Conservation (phyloP, 2,113 vertebrate species). For the Chionodraco myersi region DNA sequence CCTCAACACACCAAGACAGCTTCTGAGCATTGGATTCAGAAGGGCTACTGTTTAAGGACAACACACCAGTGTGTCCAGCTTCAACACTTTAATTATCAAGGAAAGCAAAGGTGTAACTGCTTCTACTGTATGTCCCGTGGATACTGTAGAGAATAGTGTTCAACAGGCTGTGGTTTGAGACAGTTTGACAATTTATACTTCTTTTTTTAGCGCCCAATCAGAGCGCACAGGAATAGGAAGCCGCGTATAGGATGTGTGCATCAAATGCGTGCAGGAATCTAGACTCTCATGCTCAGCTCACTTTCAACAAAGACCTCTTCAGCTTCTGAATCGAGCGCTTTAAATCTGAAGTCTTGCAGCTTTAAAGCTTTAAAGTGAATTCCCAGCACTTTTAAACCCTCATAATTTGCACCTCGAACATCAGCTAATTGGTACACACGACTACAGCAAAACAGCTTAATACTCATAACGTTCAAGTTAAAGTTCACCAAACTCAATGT, state of each 20-base stretch:
- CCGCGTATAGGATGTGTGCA: not conserved
- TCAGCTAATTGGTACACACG: not conserved
- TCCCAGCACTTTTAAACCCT: not conserved
- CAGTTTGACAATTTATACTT: slow-evolving; percentile 8
- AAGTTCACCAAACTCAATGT: not conserved
- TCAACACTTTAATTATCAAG: slow-evolving; percentile 28
- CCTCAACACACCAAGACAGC: slow-evolving; percentile 32
- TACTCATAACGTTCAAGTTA: not conserved
- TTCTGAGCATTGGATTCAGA: slow-evolving; percentile 40
- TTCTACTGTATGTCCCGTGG: not conserved
- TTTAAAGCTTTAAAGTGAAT: slow-evolving; percentile 10
- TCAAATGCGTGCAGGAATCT: slow-evolving; percentile 6
- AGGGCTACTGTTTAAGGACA: slow-evolving; percentile 56
- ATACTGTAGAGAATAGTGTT: slow-evolving; percentile 25
- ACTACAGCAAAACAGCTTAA: not conserved
- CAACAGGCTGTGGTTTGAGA: not conserved
- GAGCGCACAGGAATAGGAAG: not conserved
- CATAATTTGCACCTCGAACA: not conserved
- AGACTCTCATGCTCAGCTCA: not conserved
- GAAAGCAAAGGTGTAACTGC: slow-evolving; percentile 47
- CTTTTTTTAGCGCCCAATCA: not conserved
- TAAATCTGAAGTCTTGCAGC: not conserved
- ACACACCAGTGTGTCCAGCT: slow-evolving; percentile 41
- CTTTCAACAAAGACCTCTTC: slow-evolving; percentile 11
- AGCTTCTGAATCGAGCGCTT: not conserved